These are phyloP conservation scores for Samia ricini DNA, from an alignment of 1,140 invertebrate genomes.

Conservation along the genomic window DNA sequence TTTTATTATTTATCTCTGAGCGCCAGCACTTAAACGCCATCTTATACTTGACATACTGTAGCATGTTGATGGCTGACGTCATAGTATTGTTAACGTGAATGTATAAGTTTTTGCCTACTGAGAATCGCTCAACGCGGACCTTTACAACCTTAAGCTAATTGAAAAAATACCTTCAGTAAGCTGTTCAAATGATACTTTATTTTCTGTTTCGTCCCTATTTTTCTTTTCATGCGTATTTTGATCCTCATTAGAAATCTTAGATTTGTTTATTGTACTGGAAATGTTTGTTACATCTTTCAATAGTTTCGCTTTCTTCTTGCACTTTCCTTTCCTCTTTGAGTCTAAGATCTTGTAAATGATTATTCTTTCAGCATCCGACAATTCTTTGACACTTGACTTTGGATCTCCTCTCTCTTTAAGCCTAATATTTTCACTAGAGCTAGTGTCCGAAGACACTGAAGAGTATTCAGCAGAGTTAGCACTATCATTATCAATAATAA, in stretches of 20 bases:
- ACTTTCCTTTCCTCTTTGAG: conserved; percentile 40
- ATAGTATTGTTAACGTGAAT: too few relatives aligned
- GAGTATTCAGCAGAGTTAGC: conserved; percentile 33
- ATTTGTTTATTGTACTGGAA: conserved; percentile 12
- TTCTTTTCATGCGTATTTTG: conserved; percentile 15
- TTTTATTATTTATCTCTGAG: too few relatives aligned
- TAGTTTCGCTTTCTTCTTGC: conserved; percentile 24
- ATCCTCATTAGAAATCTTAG: conserved; percentile 20
- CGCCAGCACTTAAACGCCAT: too few relatives aligned
- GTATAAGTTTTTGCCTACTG: too few relatives aligned
- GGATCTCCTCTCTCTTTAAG: conserved; percentile 16
- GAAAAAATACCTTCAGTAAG: conserved; percentile 38
- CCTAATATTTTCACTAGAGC: conserved; percentile 40
- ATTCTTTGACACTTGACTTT: conserved; percentile 20
- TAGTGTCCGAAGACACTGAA: conserved; percentile 38
- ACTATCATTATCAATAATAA: conserved; percentile 39
- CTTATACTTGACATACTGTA: too few relatives aligned
- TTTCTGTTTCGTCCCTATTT: conserved; percentile 14
- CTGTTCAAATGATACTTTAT: conserved; percentile 35
- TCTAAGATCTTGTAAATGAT: conserved; percentile 66
- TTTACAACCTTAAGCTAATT: neutral
- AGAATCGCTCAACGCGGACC: too few relatives aligned
- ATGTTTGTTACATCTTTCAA: conserved; percentile 11
- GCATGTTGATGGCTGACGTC: too few relatives aligned
- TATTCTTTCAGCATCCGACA: conserved; percentile 55